Evolutionary conservation across 2,888 invertebrate genomes (phyloP).

Genomic region (Athalia cordata): DNA sequence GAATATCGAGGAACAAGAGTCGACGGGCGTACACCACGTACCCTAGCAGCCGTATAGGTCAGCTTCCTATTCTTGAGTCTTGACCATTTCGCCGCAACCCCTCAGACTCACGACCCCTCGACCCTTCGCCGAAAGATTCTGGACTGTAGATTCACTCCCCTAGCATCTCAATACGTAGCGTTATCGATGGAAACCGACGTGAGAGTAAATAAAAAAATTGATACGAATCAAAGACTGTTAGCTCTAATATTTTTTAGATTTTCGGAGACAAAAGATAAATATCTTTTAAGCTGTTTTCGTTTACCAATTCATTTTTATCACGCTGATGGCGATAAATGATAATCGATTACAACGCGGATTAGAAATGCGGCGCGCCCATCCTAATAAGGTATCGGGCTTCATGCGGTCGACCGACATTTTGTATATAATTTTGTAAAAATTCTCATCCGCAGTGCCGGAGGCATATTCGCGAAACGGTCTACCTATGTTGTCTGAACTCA

Average conservation of each 20-base stretch:
- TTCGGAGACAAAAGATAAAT: not conserved
- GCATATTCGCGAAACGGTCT: not conserved
- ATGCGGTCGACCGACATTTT: no score
- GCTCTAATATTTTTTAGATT: not conserved
- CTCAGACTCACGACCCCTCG: conserved; percentile 11
- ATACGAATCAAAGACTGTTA: not conserved
- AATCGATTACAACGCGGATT: no score
- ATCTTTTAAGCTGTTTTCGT: no score
- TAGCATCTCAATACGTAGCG: conserved; percentile 10
- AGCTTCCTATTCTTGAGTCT: conserved; percentile 37
- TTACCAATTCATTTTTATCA: no score
- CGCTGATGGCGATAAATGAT: no score
- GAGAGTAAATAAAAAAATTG: conserved; percentile 9
- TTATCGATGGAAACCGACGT: not conserved
- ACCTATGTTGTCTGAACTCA: not conserved
- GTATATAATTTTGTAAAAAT: no score
- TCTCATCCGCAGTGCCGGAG: not conserved
- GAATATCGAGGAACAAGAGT: conserved; percentile 8
- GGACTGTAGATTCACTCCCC: conserved; percentile 32
- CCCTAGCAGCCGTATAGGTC: conserved; percentile 22
- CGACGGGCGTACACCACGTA: conserved; percentile 3
- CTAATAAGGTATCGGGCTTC: no score
- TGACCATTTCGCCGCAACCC: conserved; percentile 36
- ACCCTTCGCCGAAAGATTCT: conserved; percentile 21
- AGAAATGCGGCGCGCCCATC: no score